These are phyloP conservation scores for Babyrousa celebensis DNA, from an alignment of 2,797 vertebrate species.

Conservation along the genomic window DNA sequence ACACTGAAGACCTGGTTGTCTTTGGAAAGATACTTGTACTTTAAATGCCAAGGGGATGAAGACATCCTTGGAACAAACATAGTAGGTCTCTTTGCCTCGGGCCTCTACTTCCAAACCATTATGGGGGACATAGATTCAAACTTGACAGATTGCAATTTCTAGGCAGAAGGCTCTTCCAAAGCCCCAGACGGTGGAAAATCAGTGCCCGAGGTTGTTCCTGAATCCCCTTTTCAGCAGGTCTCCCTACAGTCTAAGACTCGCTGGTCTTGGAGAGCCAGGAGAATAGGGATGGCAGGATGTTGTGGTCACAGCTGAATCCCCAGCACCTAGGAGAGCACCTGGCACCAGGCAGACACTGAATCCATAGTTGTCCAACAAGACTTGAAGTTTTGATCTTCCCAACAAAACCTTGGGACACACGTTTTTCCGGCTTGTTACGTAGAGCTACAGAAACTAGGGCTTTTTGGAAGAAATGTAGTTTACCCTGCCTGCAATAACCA, in stretches of 20 bases:
- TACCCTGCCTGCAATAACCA: neutral
- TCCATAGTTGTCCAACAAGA: too few species aligned
- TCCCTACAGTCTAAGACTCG: neutral
- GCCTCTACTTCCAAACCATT: too few species aligned
- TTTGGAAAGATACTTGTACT: neutral
- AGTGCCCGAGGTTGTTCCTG: fast-evolving
- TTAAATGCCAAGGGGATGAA: neutral
- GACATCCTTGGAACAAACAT: fast-evolving
- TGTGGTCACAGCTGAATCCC: fast-evolving
- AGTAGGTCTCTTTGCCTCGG: neutral
- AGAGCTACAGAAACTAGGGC: too few species aligned
- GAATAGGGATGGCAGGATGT: fast-evolving
- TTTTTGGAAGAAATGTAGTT: neutral
- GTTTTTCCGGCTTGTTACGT: neutral
- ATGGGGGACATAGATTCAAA: neutral
- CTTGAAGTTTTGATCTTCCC: neutral
- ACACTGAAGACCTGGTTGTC: neutral
- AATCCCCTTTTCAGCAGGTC: neutral
- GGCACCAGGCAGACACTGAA: fast-evolving
- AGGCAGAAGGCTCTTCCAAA: neutral
- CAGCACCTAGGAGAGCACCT: neutral
- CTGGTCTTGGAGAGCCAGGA: fast-evolving
- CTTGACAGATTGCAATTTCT: neutral
- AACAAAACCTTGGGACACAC: neutral
- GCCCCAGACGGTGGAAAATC: neutral